A percentile compares a stretch with the other conserved stretches of the same genome.
Evolutionary conservation across 2,888 invertebrate genomes (phyloP).

Genomic region (Theretra japonica): DNA sequence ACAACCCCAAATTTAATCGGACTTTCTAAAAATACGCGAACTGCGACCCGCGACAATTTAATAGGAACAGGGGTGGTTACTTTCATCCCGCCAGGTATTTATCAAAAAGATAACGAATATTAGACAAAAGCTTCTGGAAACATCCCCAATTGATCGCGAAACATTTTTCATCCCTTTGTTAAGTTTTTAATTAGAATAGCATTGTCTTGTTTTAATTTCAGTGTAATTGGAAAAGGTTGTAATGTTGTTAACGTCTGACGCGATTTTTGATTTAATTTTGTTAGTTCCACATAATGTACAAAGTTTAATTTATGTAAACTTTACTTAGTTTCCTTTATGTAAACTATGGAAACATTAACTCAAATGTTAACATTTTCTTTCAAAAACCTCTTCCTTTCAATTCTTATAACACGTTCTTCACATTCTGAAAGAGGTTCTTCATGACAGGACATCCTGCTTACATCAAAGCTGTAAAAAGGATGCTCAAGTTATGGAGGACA

Average conservation of each 20-base stretch:
- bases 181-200: background rate
- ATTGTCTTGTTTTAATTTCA: constrained; percentile 2
- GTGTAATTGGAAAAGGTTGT: background rate
- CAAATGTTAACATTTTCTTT: background rate
- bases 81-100: background rate
- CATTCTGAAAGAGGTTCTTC: background rate
- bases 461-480: background rate
- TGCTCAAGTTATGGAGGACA: background rate
- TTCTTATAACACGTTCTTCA: background rate
- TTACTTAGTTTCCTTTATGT: too few species aligned
- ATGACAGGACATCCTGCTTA: background rate
- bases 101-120: background rate
- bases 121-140: background rate
- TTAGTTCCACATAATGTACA: too few species aligned
- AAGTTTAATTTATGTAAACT: too few species aligned
- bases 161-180: background rate
- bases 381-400: background rate
- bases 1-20: background rate
- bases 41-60: background rate
- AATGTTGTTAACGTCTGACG: too few species aligned
- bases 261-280: too few species aligned
- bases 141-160: background rate
- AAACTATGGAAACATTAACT: too few species aligned
- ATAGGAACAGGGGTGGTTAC: background rate
- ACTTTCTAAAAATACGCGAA: background rate